Conservation (phyloP, 2,888 invertebrate species). For the Auanema sp. region DNA sequence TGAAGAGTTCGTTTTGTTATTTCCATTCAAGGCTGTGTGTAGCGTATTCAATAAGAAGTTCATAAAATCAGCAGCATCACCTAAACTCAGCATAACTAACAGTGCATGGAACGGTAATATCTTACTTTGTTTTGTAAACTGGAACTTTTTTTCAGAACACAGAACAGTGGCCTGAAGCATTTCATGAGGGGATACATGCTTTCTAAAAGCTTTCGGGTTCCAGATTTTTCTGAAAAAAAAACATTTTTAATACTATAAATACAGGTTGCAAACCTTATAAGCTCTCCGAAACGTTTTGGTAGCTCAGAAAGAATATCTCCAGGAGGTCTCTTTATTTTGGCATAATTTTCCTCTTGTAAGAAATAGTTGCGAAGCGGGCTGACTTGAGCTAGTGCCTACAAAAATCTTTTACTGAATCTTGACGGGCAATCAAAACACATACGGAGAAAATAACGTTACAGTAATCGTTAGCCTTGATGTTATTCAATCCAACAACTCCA, state of each 20-base stretch:
- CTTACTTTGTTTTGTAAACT: conserved; percentile 92
- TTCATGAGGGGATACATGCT: conserved; percentile 99
- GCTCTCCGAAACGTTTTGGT: conserved; percentile 72
- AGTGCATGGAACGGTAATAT: neutral
- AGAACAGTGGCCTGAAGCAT: conserved; percentile 86
- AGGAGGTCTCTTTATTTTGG: conserved; percentile 81
- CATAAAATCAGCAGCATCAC: conserved; percentile 94
- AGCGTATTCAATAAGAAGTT: conserved; percentile 97
- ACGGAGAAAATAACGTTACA: conserved; percentile 97
- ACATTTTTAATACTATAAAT: neutral
- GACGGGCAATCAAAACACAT: conserved; percentile 45
- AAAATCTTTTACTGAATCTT: conserved; percentile 1
- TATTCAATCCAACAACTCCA: conserved; percentile 93
- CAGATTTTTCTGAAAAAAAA: conserved; percentile 79
- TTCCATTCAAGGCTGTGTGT: conserved; percentile 90
- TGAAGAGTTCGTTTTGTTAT: conserved; percentile 70
- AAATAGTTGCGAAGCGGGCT: conserved; percentile 92
- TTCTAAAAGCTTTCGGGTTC: conserved; percentile 98
- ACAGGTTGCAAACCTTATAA: conserved; percentile 27
- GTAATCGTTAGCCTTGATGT: conserved; percentile 99
- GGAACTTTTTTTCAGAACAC: conserved; percentile 96
- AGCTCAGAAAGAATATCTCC: conserved; percentile 90
- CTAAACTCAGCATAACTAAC: conserved; percentile 66
- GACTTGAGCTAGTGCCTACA: conserved; percentile 88
- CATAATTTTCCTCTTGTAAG: conserved; percentile 87